Base-by-base conservation (phyloP, 2,797 vertebrate genomes). In the Delichon dasypus region DNA sequence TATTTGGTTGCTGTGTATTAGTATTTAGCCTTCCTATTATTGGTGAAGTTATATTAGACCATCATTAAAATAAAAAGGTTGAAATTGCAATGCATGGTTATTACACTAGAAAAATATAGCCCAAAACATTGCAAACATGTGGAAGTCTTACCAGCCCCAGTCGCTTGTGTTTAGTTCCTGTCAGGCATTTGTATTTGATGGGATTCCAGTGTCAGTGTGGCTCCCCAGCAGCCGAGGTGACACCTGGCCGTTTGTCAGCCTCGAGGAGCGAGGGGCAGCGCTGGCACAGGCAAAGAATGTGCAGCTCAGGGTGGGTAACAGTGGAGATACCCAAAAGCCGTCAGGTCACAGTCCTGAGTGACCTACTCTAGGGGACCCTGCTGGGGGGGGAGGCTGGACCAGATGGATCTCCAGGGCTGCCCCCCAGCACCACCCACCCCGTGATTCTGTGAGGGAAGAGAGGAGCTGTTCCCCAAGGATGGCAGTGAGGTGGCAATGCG, bases 11-110 rank as follows among this genome's bases (percentile, higher is more conserved):
- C 29, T 90, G 45, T 58, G 54, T 92, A 38, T 85, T 93, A 82
- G 57, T 95, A 53, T 90, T 93, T 93, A 75, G 53, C 62, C 48
- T 94, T 97, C 66, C 78, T 67, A 45, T 95, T 90, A 66, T 57
- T 27, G 34, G 22, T 80, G 61, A 90, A 81, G 40, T 85, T 86
- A 26, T 60, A 83, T 82, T 58, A 34, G 50, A 68, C 16, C 40
- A 64, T 55, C 75, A 78, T 77, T 95, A 79, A 91, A 94, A 85
- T 85, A 71, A 92, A 90, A 85, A 48, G 38, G 13, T 66, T 88
- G 61, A 81, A 92, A 93, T 83, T 83, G 51, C 57, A 90, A 44
- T 77, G 66, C n/a, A 9, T 34, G 51, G 67, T 48, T 55, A 86
- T 86, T 90, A 66, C 40, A 32, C 30, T 64, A 77, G 75, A 76